Base-by-base conservation (phyloP, 1,140 invertebrate genomes). In the Nomia melanderi region DNA sequence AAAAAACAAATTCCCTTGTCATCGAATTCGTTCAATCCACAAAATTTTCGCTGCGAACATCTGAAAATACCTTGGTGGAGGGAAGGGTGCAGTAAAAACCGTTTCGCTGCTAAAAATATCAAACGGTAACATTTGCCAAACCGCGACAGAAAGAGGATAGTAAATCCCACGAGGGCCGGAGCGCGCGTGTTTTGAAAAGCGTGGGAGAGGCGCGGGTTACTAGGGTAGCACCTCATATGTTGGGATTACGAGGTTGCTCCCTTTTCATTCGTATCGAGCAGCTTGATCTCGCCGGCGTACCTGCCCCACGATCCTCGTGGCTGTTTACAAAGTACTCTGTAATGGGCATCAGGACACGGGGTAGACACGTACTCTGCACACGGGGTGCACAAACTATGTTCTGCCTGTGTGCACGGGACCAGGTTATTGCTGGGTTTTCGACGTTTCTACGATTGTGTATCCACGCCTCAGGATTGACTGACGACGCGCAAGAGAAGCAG, bases 221-320 rank as follows among this genome's bases (percentile, higher is more conserved):
- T 64, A 62, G 54, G 78, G 71, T 59, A 20, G 20, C 54, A 87
- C 54, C 81, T 71, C 82, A 82, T 83, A 82, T 67, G 69, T 78
- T 31, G n/a, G 57, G 69, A 82, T 83, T 82, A 78, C 50, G 50
- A 9, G 33, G 33, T 36, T 78, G 7, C 39, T 77, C 39, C 25
- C 29, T 56, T 74, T 77, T 70, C 73, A 72, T 79, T 63, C 60
- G 59, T 57, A 44, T 81, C 44, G 72, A 39, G 50, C 65, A 66
- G 62, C 31, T 64, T 77, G 69, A 75, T 59, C 75, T 75, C 62
- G 23, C 33, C 77, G 56, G 41, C 36, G 57, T 31, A 1, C 33
- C 27, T 57, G 47, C 33, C n/a, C 53, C 20, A 17, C n/a, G 17
- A 59, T 67, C 50, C 57, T 47, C 33, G n/a, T 66, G 53, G 44